Conservation (phyloP, 2,888 invertebrate species). For the Agrotis ipsilon region DNA sequence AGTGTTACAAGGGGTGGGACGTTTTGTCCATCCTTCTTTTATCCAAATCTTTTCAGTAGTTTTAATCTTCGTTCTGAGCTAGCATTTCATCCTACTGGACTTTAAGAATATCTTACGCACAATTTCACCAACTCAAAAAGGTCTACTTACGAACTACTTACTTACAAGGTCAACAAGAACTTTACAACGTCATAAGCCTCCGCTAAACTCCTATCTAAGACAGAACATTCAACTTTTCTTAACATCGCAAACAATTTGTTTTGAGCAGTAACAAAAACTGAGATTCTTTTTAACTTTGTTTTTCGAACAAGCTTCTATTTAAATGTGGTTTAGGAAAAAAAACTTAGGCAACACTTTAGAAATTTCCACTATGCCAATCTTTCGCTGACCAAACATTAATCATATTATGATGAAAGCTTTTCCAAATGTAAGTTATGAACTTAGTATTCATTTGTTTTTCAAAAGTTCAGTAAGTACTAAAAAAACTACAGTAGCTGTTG, state of each 20-base stretch:
- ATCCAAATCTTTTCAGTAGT: too few relatives aligned
- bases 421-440: slow-evolving; percentile 1
- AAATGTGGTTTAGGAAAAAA: slow-evolving; percentile 4
- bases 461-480: too few relatives aligned
- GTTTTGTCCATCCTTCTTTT: too few relatives aligned
- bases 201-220: not conserved
- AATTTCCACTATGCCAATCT: slow-evolving; percentile 4
- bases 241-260: not conserved
- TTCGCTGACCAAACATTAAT: slow-evolving; percentile 13
- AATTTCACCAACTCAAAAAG: not conserved
- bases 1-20: too few relatives aligned
- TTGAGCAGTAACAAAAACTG: not conserved
- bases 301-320: not conserved
- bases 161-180: not conserved
- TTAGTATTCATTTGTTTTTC: slow-evolving; percentile 5
- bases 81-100: not conserved
- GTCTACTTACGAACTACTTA: not conserved
- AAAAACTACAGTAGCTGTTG: too few relatives aligned
- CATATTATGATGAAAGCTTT: slow-evolving; percentile 26
- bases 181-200: not conserved
- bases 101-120: not conserved
- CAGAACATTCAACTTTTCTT: not conserved
- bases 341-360: not conserved
- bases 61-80: not conserved
- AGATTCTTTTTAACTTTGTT: not conserved